These are phyloP conservation scores for Euplagia quadripunctaria DNA, from an alignment of 2,888 invertebrate genomes.

Conservation along the genomic window DNA sequence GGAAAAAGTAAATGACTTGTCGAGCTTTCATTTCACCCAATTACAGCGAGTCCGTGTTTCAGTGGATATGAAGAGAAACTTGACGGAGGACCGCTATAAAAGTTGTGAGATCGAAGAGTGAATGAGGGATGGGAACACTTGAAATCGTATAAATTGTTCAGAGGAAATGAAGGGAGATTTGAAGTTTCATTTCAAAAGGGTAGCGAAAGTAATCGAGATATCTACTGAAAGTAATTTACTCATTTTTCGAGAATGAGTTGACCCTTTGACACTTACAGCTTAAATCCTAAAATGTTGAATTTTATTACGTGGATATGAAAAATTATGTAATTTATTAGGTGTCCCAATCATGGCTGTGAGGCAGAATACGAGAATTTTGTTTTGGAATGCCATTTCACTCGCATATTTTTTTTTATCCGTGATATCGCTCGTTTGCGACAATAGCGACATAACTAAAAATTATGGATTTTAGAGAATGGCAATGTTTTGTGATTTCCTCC, in stretches of 20 bases:
- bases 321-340: background rate
- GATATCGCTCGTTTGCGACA: too few relatives aligned
- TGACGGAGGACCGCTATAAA: slow-evolving; percentile 20
- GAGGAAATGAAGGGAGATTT: background rate
- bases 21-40: slow-evolving; percentile 17
- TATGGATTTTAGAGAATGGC: too few relatives aligned
- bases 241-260: background rate
- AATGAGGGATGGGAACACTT: slow-evolving; percentile 15
- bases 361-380: background rate
- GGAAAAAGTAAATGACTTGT: slow-evolving; percentile 13
- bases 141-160: slow-evolving; percentile 10
- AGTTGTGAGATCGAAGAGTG: slow-evolving; percentile 6
- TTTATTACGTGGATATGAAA: background rate
- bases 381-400: background rate
- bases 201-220: background rate
- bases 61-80: slow-evolving; percentile 10
- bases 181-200: background rate
- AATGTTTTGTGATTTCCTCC: too few relatives aligned
- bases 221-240: background rate
- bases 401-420: background rate
- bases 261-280: background rate
- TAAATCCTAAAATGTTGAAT: background rate
- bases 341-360: background rate
- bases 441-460: too few relatives aligned
- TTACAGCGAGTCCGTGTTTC: slow-evolving; percentile 16